Evolutionary conservation across 2,797 vertebrate species (phyloP).

Genomic region (Microctenopoma lineatum): DNA sequence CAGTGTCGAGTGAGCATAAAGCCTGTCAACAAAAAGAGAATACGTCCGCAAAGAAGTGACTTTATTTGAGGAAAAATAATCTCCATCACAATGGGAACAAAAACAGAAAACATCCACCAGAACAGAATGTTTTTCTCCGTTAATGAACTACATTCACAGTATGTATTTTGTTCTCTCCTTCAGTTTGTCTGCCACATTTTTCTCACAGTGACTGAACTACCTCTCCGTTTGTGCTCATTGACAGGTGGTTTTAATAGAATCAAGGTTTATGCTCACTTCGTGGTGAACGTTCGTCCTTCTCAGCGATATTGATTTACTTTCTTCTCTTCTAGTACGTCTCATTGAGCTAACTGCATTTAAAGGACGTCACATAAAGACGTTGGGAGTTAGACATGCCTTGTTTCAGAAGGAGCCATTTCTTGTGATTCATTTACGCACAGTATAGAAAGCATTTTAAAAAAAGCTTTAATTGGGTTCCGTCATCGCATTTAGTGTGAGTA

Average conservation of each 20-base stretch:
- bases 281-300: background rate
- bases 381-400: background rate
- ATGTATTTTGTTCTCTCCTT: slow-evolving; percentile 20
- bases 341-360: slow-evolving; percentile 7
- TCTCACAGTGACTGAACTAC: slow-evolving; percentile 5
- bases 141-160: slow-evolving; percentile 8
- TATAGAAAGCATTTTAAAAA: slow-evolving; percentile 1
- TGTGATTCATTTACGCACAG: slow-evolving; percentile 4
- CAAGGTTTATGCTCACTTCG: background rate
- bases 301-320: slow-evolving; percentile 11
- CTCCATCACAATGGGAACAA: slow-evolving; percentile 29
- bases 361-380: slow-evolving; percentile 13
- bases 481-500: slow-evolving; percentile 6
- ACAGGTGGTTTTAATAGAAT: slow-evolving; percentile 25
- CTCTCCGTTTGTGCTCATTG: slow-evolving; percentile 18
- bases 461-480: background rate
- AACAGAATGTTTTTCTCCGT: slow-evolving; percentile 24
- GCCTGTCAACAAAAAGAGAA: slow-evolving; percentile 41
- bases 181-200: slow-evolving; percentile 7
- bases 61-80: slow-evolving; percentile 34
- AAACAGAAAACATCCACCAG: slow-evolving; percentile 26
- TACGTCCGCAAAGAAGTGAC: slow-evolving; percentile 33
- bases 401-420: slow-evolving; percentile 1
- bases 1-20: slow-evolving; percentile 19
- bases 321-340: background rate